Evolutionary conservation across 2,888 invertebrate species (phyloP), one percentile per base, ranked within the genome.

Genomic region (Gerris lacustris): DNA sequence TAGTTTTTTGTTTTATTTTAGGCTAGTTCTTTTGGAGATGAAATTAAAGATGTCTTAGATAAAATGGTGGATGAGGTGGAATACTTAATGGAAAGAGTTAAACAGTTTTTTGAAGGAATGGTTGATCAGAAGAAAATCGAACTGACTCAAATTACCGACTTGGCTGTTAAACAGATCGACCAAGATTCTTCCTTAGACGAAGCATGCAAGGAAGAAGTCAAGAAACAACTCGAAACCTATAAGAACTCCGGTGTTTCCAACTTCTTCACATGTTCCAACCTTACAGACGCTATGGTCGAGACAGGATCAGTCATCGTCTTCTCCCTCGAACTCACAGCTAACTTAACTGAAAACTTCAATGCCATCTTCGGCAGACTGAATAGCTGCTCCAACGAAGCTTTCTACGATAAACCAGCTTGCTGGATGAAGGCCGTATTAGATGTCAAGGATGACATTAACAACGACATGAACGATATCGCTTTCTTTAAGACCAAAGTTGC

Each of bases 201-300:
- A n/a, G 17, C 9, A 17, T 64, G 64, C 18, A 64, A 64, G 31
- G 31, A n/a, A 18, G 64, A 31, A 64, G 64, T 64, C 31, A 31
- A 64, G 31, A 64, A 64, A 64, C 64, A 64, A 18, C 7, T 64
- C 17, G 64, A 64, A 64, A 5, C 15, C 7, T 4, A n/a, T 18
- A 64, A 64, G 18, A 9, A n/a, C 9, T 4, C 17, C 7, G 18
- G 18, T n/a, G 64, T 64, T 9, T 9, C 31, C 9, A 31, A 6
- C 17, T 64, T 64, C 64, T 64, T 64, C 18, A 64, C 64, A 4
- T 64, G 64, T 64, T 64, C 64, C 17, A 64, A 64, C 64, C 9
- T 64, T 2, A 64, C 64, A 18, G 64, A 64, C 17, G 64, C 64
- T 5, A 18, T 64, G 64, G 64, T 64, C 31, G 64, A 64, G 18